Conservation (phyloP, 2,888 invertebrate species). For the Latrodectus elegans region DNA sequence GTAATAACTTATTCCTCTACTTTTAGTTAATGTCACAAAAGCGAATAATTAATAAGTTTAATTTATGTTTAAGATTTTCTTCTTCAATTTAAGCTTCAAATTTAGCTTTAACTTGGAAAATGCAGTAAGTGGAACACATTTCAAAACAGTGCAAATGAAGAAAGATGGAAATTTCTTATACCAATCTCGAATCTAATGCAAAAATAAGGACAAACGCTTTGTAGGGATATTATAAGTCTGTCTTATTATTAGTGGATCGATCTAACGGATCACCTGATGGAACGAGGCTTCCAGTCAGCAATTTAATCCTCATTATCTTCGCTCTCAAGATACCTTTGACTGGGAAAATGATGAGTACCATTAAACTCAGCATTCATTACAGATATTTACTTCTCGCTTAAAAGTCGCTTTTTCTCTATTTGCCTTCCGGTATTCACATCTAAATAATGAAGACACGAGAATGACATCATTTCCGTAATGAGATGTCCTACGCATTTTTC, state of each 20-base stretch:
- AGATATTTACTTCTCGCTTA: conserved; percentile 25
- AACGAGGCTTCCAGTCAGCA: conserved; percentile 13
- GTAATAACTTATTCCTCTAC: no score
- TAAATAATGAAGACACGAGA: conserved; percentile 22
- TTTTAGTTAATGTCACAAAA: no score
- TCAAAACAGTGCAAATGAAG: no score
- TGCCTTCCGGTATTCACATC: conserved; percentile 33
- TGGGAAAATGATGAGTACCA: conserved; percentile 36
- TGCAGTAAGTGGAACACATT: no score
- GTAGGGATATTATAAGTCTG: neutral
- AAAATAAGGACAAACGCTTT: neutral
- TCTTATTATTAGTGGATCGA: conserved; percentile 29
- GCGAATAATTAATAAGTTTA: no score
- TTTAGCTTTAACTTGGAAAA: no score
- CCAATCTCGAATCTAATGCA: no score
- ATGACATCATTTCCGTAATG: conserved; percentile 27
- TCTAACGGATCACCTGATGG: neutral
- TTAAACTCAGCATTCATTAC: conserved; percentile 36
- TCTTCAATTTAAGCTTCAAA: no score
- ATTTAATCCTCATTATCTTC: conserved; percentile 45
- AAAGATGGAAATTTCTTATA: no score
- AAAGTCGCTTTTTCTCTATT: conserved; percentile 31
- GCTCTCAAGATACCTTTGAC: conserved; percentile 8
- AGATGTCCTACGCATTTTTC: conserved; percentile 10
- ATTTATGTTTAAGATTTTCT: no score